phyloP scores from a whole-genome alignment of 2,888 invertebrate genomes.

The Cryptocephalus moraei region DNA sequence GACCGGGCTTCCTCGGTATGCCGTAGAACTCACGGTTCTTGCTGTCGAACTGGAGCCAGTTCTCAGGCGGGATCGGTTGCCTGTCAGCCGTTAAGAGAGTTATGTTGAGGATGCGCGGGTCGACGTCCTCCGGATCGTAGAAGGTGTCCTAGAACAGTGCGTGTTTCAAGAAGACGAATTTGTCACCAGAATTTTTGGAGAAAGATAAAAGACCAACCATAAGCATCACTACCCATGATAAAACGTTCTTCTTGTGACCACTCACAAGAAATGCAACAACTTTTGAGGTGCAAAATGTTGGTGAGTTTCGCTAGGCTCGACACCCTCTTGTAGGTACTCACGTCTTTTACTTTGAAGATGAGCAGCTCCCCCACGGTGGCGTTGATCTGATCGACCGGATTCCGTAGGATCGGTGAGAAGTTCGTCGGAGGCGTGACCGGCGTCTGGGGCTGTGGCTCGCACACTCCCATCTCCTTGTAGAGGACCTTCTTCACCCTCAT shows the following conservation, averaged over 20 bases:
- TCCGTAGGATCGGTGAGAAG: constrained; percentile 66
- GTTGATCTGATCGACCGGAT: constrained; percentile 75
- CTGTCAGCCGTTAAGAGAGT: constrained; percentile 64
- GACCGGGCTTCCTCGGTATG: constrained; percentile 60
- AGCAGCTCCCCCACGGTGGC: constrained; percentile 75
- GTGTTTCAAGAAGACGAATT: no score
- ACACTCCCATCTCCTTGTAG: constrained; percentile 58
- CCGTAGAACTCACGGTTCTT: constrained; percentile 86
- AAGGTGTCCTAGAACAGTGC: constrained; percentile 61
- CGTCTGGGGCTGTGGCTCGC: constrained; percentile 42
- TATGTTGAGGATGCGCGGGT: constrained; percentile 60
- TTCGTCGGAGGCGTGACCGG: constrained; percentile 42
- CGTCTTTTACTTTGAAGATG: constrained; percentile 70
- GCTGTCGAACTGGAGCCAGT: constrained; percentile 84
- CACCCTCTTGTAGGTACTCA: constrained; percentile 30
- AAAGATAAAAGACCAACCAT: no score
- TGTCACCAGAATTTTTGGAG: no score
- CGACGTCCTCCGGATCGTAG: constrained; percentile 79
- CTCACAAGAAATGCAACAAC: no score
- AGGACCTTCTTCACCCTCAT: constrained; percentile 54
- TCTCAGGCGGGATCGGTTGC: constrained; percentile 51
- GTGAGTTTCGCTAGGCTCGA: no score
- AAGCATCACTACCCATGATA: no score
- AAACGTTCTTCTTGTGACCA: no score
- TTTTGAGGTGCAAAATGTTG: no score